Evolutionary conservation across 2,888 invertebrate species (phyloP), one percentile per base, ranked within the genome.

Genomic region (Chrysopilus asiliformis): DNA sequence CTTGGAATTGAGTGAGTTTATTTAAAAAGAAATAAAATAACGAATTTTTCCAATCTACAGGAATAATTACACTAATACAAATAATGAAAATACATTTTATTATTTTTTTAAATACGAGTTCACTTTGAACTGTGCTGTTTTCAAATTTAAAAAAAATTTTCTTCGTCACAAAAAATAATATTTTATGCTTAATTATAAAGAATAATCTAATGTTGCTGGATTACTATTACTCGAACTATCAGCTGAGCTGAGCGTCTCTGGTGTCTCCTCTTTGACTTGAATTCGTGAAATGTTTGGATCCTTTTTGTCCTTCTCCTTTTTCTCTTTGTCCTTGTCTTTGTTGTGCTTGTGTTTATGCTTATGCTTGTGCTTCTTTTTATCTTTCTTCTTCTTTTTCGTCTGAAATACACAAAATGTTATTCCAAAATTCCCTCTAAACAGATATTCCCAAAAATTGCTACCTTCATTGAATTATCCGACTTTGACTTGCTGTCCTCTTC

Each of bases 281-380:
- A 62, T 43, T 5, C 61, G 52, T 4, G 55, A 53, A 12, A 61
- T 55, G 19, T 48, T 56, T 7, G 60, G 57, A 49, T 63, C 58
- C 26, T 53, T 55, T 45, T 58, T 58, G 9, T 70, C 70, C 38
- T 67, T 65, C 36, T 61, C 60, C 19, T 59, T 60, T 36, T 67
- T 65, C 9, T 64, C 64, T 25, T 64, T 64, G 19, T 68, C 68
- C 45, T 64, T 67, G 20, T 74, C 71, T 52, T 75, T 69, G 34
- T 73, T 82, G 55, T 86, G 84, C 49, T 85, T 87, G 55, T 89
- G 84, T 53, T 87, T 89, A 53, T 90, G 87, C 57, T 89, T 90
- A 57, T 91, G 87, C 56, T 90, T 91, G 61, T 89, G 76, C 52
- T 79, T 80, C 51, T 81, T 76, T 49, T 83, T 81, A 31, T 80